Conservation (phyloP, 2,113 vertebrate genomes). For the Tyto alba region DNA sequence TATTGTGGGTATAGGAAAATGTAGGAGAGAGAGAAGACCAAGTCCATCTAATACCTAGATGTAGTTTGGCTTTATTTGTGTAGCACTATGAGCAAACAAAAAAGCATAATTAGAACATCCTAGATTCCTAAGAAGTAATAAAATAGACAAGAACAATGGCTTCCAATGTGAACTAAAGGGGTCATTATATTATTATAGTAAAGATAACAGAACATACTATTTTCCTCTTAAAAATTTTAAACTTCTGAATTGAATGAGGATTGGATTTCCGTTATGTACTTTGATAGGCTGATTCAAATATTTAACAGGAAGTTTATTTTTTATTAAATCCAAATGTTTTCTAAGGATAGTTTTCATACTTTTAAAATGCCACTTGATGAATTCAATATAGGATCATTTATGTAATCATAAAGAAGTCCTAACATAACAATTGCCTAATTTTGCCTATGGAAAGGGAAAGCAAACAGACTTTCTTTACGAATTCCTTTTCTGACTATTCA, state of each 20-base stretch:
- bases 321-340: not conserved
- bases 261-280: not conserved
- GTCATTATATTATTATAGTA: not conserved
- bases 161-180: not conserved
- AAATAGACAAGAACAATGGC: not conserved
- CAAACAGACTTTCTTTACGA: not conserved
- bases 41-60: not conserved
- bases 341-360: not conserved
- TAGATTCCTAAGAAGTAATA: not conserved
- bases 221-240: not conserved
- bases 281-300: not conserved
- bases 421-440: not conserved
- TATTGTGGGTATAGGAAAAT: not conserved
- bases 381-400: not conserved
- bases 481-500: not conserved
- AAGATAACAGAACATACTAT: not conserved
- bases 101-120: not conserved
- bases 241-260: not conserved
- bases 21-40: not conserved
- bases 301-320: not conserved
- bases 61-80: not conserved
- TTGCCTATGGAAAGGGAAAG: not conserved
- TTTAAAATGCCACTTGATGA: not conserved
- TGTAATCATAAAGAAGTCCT: not conserved
- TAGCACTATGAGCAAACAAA: not conserved